phyloP scores from a whole-genome alignment of 2,888 invertebrate genomes.

The Netelia inedita region DNA sequence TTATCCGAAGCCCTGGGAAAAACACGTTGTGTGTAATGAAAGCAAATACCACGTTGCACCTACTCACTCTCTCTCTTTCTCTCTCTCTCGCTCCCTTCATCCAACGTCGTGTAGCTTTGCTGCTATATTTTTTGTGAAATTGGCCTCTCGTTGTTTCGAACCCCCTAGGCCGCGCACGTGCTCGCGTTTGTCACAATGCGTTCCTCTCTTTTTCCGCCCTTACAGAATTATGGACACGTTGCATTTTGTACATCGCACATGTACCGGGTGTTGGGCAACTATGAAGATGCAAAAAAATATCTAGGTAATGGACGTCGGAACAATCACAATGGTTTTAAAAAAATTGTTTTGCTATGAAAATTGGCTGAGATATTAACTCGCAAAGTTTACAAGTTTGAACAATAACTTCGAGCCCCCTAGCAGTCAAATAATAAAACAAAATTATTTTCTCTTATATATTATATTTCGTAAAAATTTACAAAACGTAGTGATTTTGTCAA shows the following conservation, averaged over 20 bases:
- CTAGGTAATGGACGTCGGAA: too few relatives aligned
- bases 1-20: slow-evolving; percentile 48
- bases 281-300: too few relatives aligned
- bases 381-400: too few relatives aligned
- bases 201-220: background rate
- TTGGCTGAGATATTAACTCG: too few relatives aligned
- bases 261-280: too few relatives aligned
- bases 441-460: too few relatives aligned
- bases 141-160: slow-evolving; percentile 18
- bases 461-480: too few relatives aligned
- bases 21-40: slow-evolving; percentile 57
- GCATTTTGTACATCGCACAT: background rate
- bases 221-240: slow-evolving; percentile 24
- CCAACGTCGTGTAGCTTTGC: slow-evolving; percentile 23
- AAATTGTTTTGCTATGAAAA: too few relatives aligned
- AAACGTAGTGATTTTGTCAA: too few relatives aligned
- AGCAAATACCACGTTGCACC: slow-evolving; percentile 33
- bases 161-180: background rate
- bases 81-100: background rate
- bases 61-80: background rate
- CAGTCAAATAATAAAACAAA: too few relatives aligned
- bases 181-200: background rate
- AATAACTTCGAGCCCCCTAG: too few relatives aligned
- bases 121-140: slow-evolving; percentile 14
- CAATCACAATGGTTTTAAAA: too few relatives aligned